A percentile compares a stretch with the other conserved stretches of the same genome.
These are phyloP conservation scores for Pangasius macronema DNA, from an alignment of 2,797 vertebrate species.

Conservation along the genomic window DNA sequence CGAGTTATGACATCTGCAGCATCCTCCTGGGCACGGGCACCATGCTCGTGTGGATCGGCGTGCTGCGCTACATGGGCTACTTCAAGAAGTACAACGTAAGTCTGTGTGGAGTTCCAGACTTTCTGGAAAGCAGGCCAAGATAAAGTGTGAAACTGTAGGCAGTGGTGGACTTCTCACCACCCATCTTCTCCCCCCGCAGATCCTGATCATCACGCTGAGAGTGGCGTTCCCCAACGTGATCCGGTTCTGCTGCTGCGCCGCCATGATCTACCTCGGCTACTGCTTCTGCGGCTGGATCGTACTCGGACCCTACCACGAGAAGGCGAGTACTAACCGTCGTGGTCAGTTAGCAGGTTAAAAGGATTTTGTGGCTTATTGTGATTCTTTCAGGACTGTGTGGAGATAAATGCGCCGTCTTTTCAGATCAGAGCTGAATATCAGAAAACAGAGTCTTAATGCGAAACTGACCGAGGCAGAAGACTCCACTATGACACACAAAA, in stretches of 20 bases:
- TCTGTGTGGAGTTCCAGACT: neutral
- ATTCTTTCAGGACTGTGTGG: neutral
- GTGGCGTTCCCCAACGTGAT: constrained; percentile 91
- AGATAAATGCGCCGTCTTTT: rapidly evolving
- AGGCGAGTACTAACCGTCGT: constrained; percentile 69
- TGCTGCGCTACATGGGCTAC: constrained; percentile 92
- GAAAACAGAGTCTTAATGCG: neutral
- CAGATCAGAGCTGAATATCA: neutral
- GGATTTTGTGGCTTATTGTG: neutral
- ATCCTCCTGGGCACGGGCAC: constrained; percentile 91
- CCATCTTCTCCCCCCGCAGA: constrained; percentile 76
- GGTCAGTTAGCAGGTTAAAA: too few relatives aligned
- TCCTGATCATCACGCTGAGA: constrained; percentile 88
- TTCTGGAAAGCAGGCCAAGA: neutral
- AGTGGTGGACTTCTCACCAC: too few relatives aligned
- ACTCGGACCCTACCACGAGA: constrained; percentile 89
- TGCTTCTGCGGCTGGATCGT: constrained; percentile 97
- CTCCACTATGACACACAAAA: neutral
- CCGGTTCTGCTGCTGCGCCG: constrained; percentile 92
- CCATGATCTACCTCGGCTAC: constrained; percentile 92
- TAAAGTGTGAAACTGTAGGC: neutral
- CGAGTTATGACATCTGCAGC: constrained; percentile 92
- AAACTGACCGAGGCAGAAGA: neutral
- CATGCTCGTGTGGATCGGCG: constrained; percentile 94
- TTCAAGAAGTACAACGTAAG: constrained; percentile 95